Evolutionary conservation across 2,797 vertebrate genomes (phyloP).

Genomic region (Ceryle rudis): DNA sequence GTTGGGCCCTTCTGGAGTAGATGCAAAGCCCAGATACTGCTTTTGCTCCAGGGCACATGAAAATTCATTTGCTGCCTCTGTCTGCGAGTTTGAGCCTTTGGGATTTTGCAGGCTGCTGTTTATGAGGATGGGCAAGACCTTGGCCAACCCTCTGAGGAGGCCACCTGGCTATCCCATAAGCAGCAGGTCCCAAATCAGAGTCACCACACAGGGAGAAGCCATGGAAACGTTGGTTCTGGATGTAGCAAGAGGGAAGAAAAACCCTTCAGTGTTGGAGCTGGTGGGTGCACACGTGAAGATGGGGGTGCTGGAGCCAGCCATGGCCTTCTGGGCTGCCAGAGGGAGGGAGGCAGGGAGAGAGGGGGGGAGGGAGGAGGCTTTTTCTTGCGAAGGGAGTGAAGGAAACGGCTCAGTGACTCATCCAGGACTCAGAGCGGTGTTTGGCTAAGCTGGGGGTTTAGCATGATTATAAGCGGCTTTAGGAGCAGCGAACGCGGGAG

Average conservation of each 20-base stretch:
- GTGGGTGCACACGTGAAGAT: background rate
- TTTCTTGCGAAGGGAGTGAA: background rate
- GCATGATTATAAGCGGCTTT: constrained; percentile 6
- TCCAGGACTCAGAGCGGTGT: background rate
- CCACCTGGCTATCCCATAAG: background rate
- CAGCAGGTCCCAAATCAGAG: background rate
- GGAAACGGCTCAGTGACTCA: background rate
- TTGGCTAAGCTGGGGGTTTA: constrained; percentile 38
- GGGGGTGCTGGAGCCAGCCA: accelerated
- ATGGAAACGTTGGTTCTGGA: accelerated
- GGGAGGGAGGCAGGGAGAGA: background rate
- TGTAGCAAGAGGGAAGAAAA: background rate
- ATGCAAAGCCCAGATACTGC: background rate
- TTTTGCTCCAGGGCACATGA: background rate
- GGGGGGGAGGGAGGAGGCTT: background rate
- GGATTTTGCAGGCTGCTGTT: background rate
- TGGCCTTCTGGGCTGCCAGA: background rate
- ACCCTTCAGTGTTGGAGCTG: accelerated
- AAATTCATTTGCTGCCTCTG: background rate
- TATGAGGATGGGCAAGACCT: background rate
- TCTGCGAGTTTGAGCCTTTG: background rate
- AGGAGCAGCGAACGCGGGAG: background rate
- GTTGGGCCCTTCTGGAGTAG: background rate
- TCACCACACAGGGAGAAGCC: background rate
- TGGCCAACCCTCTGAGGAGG: background rate